Percentiles rank a stretch among this genome's conserved stretches.
phyloP scores from a whole-genome alignment of 2,113 vertebrate genomes.

The Echinops telfairi region DNA sequence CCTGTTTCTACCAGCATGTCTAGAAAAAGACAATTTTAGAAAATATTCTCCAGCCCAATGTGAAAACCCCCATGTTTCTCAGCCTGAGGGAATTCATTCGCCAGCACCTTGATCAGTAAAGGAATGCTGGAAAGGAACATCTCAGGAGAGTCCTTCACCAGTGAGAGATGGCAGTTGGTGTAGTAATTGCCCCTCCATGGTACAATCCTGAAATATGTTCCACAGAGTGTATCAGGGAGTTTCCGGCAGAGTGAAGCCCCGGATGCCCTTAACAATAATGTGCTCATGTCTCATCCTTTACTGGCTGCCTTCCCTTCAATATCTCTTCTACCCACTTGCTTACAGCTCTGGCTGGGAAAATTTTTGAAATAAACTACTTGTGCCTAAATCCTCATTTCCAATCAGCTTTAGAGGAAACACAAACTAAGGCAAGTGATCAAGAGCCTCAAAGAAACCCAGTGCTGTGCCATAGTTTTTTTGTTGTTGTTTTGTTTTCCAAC shows the following conservation, averaged over 20 bases:
- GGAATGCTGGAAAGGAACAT: neutral
- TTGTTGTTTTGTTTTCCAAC: neutral
- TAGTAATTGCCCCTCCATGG: neutral
- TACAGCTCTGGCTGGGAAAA: neutral
- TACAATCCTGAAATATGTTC: neutral
- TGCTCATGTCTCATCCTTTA: neutral
- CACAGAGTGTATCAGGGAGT: neutral
- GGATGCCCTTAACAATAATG: neutral
- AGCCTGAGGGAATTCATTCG: neutral
- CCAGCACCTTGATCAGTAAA: neutral
- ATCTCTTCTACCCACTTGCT: neutral
- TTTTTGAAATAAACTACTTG: constrained; percentile 10
- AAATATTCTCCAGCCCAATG: neutral
- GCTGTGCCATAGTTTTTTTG: neutral
- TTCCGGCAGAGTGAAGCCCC: neutral
- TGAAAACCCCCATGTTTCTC: neutral
- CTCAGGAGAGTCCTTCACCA: neutral
- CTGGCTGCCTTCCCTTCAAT: neutral
- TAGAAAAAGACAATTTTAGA: neutral
- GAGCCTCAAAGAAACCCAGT: neutral
- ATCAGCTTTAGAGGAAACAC: neutral
- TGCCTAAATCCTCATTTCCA: neutral
- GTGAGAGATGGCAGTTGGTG: neutral
- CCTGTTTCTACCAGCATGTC: neutral
- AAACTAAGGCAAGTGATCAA: constrained; percentile 12